Base-by-base conservation (phyloP, 2,113 vertebrate genomes). In the Ginglymostoma cirratum region DNA sequence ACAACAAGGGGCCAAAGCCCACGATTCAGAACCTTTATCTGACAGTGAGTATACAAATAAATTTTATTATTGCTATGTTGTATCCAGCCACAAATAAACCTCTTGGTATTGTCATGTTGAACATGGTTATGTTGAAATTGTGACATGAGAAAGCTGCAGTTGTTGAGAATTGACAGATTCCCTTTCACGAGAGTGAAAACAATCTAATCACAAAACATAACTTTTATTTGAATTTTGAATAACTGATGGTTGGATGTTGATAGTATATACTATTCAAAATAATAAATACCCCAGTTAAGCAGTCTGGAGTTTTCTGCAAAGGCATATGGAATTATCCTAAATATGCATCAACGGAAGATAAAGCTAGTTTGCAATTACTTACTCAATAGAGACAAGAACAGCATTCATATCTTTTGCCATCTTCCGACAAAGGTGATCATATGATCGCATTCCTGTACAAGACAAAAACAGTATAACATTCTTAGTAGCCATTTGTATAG, bases 321-420 rank as follows among this genome's bases (percentile, higher is more conserved):
- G 34, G 17, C 14, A 34, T 14, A 93, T 5, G n/a, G 21, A n/a
- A 94, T 66, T 72, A 70, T 17, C 10, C 15, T 34, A 52, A 95
- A 70, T 30, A 42, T 76, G 45, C 69, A 52, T 72, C 42, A 30
- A 52, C 38, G 27, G 34, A 69, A 34, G 72, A 52, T 76, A 30
- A 72, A 52, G 38, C 23, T 76, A 48, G 12, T 48, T 76, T 95
- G 42, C 15, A 30, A 96, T 95, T 96, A 98, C 99, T 98, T 96
- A 99, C 99, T 99, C 99, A 8, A 99, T 97, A 76, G 99, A 99
- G 96, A 99, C 97, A 76, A 99, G 70, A 17, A 99, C 98, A 2
- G 98, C 98, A 0, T 98, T 98, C 97, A 99, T 96, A 76, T 99
- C 98, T 96, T 99, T 97, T 0, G 98, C 98, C 98, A 99, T 98